Base-by-base conservation (phyloP, 2,797 vertebrate genomes). In the Tarsius wallacei region DNA sequence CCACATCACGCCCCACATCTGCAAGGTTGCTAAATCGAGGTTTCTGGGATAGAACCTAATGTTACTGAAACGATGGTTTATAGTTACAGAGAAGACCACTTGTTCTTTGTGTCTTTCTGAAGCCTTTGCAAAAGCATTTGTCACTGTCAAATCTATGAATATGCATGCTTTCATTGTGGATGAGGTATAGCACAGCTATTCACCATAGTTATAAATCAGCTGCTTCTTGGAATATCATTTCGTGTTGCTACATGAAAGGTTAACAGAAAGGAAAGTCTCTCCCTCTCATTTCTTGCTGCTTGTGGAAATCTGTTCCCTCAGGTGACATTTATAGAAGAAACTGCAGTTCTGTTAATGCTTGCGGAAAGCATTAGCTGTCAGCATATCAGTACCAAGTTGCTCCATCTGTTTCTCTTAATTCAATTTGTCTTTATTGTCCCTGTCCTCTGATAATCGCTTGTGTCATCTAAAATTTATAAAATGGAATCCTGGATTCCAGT, bases 361-460 rank as follows among this genome's bases (percentile, higher is more conserved):
- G 13, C 90, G 80, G 94, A 97, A 97, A 93, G 53, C 33, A 87
- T 94, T 78, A 95, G 85, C 83, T 91, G 57, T 97, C 95, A 97
- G 90, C 12, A 53, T 91, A 59, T 96, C 87, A 95, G 9, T 82
- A 96, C 16, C 19, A 55, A 91, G 26, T 90, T 87, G 24, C 28
- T 97, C 78, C 87, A 94, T 97, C 93, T 98, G 73, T 59, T 98
- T 24, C 24, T 94, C 36, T 96, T 95, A 93, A 97, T 97, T 98
- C 95, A 96, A 89, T 98, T 98, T 98, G 47, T 95, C 93, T 97
- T 98, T 96, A 97, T 94, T 91, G 94, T 94, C 28, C 2, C 91
- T 51, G 68, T 97, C 70, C 61, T 97, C 22, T 74, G 74, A 6
- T 96, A 91, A 91, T 97, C 93, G 70, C 74, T 49, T 73, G 24